phyloP scores from a whole-genome alignment of 2,888 invertebrate species.

The Scaptomyza tumidula region DNA sequence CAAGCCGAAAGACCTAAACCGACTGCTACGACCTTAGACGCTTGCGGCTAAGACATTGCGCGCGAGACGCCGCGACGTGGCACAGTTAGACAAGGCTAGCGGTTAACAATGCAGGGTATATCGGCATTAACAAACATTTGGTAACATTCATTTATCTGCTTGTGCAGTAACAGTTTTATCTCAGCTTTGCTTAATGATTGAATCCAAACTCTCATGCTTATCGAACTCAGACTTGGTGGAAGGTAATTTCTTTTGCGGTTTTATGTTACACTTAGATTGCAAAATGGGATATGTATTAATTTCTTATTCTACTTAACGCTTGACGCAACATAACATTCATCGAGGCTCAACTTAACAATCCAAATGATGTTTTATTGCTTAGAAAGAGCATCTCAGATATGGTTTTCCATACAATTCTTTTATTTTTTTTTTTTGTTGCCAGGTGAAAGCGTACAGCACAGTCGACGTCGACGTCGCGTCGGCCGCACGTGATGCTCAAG shows the following conservation, averaged over 20 bases:
- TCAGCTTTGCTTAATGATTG: too few species aligned
- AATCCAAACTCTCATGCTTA: too few species aligned
- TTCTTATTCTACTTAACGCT: too few species aligned
- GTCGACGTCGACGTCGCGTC: slow-evolving; percentile 44
- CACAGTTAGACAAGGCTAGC: slow-evolving; percentile 46
- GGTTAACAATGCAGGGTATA: not conserved
- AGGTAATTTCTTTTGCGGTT: too few species aligned
- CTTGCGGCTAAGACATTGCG: slow-evolving; percentile 61
- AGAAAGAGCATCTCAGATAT: slow-evolving; percentile 21
- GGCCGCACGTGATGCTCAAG: slow-evolving; percentile 74
- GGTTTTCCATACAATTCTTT: not conserved
- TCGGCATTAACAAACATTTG: slow-evolving; percentile 1
- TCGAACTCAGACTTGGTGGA: too few species aligned
- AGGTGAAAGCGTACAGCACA: slow-evolving; percentile 32
- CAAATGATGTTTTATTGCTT: not conserved
- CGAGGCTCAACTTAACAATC: too few species aligned
- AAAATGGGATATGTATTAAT: too few species aligned
- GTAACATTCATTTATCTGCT: not conserved
- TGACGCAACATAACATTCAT: too few species aligned
- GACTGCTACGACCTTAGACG: slow-evolving; percentile 69
- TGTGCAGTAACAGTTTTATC: too few species aligned
- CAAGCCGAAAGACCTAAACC: slow-evolving; percentile 1
- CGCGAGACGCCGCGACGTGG: slow-evolving; percentile 38
- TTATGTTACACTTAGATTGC: too few species aligned
- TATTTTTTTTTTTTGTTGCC: not conserved